A percentile compares a stretch with the other conserved stretches of the same genome.
Evolutionary conservation across 35 echinoderm and acorn worm species (phyloP).

Genomic region (Patiria miniata): DNA sequence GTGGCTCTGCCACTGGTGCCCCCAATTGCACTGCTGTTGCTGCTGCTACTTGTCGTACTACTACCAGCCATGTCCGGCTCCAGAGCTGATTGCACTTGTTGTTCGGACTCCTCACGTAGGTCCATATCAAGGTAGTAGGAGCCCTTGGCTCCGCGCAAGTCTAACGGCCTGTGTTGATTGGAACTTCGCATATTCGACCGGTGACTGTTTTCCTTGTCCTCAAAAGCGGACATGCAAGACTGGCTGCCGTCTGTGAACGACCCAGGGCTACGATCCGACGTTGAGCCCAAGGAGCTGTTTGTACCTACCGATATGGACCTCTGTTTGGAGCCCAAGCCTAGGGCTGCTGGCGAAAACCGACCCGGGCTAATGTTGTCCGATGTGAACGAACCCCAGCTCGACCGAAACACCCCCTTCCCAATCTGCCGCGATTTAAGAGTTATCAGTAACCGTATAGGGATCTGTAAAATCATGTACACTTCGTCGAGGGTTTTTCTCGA

Average conservation of each 20-base stretch:
- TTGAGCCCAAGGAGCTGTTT: not conserved
- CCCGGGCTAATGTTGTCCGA: conserved; percentile 12
- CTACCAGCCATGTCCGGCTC: conserved; percentile 2
- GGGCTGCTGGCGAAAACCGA: conserved; percentile 2
- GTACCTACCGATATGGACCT: conserved; percentile 7
- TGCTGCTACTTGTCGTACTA: conserved; percentile 15
- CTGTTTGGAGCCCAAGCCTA: not conserved
- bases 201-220: conserved; percentile 8
- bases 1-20: not conserved
- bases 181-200: not conserved
- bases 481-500: conserved; percentile 89
- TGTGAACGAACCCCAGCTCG: conserved; percentile 22
- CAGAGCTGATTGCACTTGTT: conserved; percentile 21
- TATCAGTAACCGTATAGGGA: conserved; percentile 89
- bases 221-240: not conserved
- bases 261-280: not conserved
- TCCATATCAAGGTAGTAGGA: not conserved
- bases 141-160: not conserved
- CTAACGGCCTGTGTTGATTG: not conserved
- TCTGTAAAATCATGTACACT: conserved; percentile 88
- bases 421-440: conserved; percentile 87
- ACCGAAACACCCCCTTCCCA: conserved; percentile 75
- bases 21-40: conserved; percentile 40
- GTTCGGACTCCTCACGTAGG: not conserved
- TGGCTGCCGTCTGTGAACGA: conserved; percentile 9